phyloP scores from a whole-genome alignment of 2,888 invertebrate genomes.

The Drosophila lutescens region DNA sequence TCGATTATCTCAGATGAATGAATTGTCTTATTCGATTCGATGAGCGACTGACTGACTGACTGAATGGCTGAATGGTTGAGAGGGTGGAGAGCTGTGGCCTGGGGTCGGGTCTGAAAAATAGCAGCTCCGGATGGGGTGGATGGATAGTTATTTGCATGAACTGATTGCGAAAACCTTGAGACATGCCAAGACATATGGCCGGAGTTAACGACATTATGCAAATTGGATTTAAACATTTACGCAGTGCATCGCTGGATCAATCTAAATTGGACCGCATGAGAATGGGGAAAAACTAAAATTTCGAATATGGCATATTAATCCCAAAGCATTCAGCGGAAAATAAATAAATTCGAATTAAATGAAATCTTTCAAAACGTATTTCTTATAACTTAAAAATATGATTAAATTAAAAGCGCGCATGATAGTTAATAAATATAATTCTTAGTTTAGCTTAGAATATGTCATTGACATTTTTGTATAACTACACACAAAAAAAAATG shows the following conservation, averaged over 20 bases:
- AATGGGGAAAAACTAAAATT: not conserved
- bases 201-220: conserved; percentile 56
- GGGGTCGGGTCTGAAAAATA: conserved; percentile 24
- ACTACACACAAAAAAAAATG: no score
- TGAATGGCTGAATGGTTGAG: conserved; percentile 26
- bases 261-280: not conserved
- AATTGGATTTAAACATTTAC: conserved; percentile 52
- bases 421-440: no score
- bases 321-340: no score
- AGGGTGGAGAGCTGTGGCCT: not conserved
- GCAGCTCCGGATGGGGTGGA: conserved; percentile 31
- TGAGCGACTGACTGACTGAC: conserved; percentile 32
- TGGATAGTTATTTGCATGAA: conserved; percentile 73
- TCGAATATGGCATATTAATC: not conserved
- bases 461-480: no score
- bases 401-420: no score
- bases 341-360: no score
- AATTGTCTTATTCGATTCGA: conserved; percentile 79
- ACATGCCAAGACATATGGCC: conserved; percentile 48
- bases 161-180: conserved; percentile 70
- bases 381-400: no score
- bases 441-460: no score
- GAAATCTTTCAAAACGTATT: no score
- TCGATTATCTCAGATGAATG: conserved; percentile 78
- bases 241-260: conserved; percentile 2